A percentile compares a stretch with the other conserved stretches of the same genome.
phyloP scores from a whole-genome alignment of 2,797 vertebrate genomes.

The Chloroceryle amazona region DNA sequence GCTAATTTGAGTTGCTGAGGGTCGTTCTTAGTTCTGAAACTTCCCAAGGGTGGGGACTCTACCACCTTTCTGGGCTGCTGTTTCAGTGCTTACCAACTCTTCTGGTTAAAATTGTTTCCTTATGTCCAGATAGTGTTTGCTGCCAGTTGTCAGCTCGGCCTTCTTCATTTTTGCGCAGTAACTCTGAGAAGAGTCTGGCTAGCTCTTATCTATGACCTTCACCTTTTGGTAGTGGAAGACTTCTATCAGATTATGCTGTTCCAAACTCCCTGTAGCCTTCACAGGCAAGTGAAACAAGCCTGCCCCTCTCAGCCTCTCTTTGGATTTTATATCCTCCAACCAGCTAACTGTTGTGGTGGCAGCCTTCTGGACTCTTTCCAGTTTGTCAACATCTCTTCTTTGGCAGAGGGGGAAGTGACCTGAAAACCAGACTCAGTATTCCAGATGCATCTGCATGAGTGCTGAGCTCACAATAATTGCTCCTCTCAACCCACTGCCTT shows the following conservation, averaged over 20 bases:
- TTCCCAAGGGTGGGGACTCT: not conserved
- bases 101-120: not conserved
- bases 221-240: not conserved
- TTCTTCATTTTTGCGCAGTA: not conserved
- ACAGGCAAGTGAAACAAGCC: not conserved
- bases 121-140: not conserved
- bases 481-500: not conserved
- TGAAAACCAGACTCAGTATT: not conserved
- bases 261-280: not conserved
- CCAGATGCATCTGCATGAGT: not conserved
- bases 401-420: not conserved
- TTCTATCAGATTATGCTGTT: not conserved
- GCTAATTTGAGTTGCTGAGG: not conserved
- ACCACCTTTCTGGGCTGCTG: not conserved
- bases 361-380: not conserved
- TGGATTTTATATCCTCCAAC: not conserved
- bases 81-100: not conserved
- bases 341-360: rapidly evolving
- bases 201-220: not conserved
- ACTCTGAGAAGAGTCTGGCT: not conserved
- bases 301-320: not conserved
- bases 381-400: not conserved
- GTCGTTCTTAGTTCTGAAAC: not conserved
- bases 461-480: not conserved
- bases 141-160: not conserved